phyloP scores from a whole-genome alignment of 2,888 invertebrate genomes.

The Tiliacea citrago region DNA sequence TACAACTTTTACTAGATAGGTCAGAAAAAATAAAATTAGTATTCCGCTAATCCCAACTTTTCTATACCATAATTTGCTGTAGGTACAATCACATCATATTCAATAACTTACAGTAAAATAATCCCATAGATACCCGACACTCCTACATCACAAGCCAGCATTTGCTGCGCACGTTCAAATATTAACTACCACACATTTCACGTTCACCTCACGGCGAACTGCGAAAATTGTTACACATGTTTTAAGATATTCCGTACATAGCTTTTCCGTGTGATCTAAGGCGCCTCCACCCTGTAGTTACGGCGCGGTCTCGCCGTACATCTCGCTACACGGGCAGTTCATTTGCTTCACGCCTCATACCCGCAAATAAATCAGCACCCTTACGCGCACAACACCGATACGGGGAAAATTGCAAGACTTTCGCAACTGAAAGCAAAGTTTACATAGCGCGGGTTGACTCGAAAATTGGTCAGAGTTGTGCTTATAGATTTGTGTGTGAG shows the following conservation, averaged over 20 bases:
- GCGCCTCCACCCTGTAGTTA: conserved; percentile 74
- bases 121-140: conserved; percentile 12
- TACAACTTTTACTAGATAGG: not conserved
- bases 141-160: conserved; percentile 30
- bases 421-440: conserved; percentile 66
- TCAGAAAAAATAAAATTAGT: not conserved
- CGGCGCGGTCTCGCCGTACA: conserved; percentile 82
- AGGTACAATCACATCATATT: not conserved
- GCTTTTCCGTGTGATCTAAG: conserved; percentile 69
- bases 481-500: conserved; percentile 26
- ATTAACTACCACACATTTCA: conserved; percentile 61
- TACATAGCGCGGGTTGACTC: conserved; percentile 40
- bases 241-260: conserved; percentile 70
- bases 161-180: conserved; percentile 59
- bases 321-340: conserved; percentile 85
- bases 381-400: conserved; percentile 76
- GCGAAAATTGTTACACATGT: conserved; percentile 69
- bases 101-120: conserved; percentile 11
- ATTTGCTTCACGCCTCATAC: conserved; percentile 89
- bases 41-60: not conserved
- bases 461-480: conserved; percentile 43
- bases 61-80: not conserved
- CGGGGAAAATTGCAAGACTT: conserved; percentile 79
- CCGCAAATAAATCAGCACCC: conserved; percentile 89
- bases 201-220: conserved; percentile 61